Base-by-base conservation (phyloP, 2,797 vertebrate species). In the Nannoperca australis region DNA sequence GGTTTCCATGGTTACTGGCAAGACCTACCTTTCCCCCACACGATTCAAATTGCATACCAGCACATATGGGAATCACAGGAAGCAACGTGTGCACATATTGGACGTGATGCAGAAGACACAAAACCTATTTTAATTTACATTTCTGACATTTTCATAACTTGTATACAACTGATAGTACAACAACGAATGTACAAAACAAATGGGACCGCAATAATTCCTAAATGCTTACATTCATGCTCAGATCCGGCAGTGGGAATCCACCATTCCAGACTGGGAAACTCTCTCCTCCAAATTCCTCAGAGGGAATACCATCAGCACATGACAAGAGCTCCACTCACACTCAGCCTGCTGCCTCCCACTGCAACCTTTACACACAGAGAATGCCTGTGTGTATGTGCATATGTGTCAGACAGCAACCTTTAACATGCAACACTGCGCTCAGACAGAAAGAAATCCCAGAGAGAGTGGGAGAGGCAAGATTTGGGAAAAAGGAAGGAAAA, bases 251-350 rank as follows among this genome's bases (percentile, higher is more conserved):
- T 74, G 68, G 83, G 84, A 90, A 82, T 91, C 79, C 73, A 65
- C 70, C 77, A 59, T 55, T 86, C 55, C 67, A 78, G 78, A 84
- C 76, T 78, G 84, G 87, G 91, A 89, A 89, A 75, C 75, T 83
- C 84, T 87, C 69, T 81, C 76, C 74, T 85, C 65, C 61, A 77
- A 92, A 94, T 95, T 94, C 95, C 92, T 90, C 62, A 13, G 83
- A 73, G 82, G 90, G 89, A 93, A 92, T 83, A 90, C 90, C 85
- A 88, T 76, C 54, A 75, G 71, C 91, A 87, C 84, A 93, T 88
- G 90, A 94, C 91, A 90, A 88, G 87, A 84, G 86, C 76, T 84
- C 74, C 80, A 89, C 90, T 90, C 88, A 89, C 87, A 83, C 77
- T 86, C 78, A 18, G 83, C 75, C 88, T 20, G 38, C 73, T 78